These are phyloP conservation scores for Aspiorhynchus laticeps DNA, from an alignment of 2,113 vertebrate species.

Conservation along the genomic window DNA sequence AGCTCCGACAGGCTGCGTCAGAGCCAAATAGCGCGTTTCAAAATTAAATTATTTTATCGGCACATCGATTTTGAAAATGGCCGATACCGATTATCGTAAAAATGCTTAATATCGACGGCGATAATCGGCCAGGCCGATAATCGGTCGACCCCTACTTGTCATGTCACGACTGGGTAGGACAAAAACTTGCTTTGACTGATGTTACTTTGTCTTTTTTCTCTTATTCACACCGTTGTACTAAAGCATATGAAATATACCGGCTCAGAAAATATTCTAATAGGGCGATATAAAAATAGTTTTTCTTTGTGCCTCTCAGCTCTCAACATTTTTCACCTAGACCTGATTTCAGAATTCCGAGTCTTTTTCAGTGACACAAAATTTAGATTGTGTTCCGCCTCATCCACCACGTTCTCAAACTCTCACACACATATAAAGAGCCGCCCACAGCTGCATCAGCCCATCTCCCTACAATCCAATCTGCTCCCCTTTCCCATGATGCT, in stretches of 20 bases:
- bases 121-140: no score
- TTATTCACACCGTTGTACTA: not conserved
- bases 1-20: no score
- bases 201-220: not conserved
- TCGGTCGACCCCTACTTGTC: no score
- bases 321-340: not conserved
- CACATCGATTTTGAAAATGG: no score
- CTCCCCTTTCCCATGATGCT: constrained; percentile 78
- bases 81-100: no score
- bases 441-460: constrained; percentile 74
- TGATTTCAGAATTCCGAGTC: constrained; percentile 42
- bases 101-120: no score
- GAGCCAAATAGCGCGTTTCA: no score
- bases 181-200: not conserved
- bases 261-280: not conserved
- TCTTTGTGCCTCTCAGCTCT: not conserved
- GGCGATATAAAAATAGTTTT: not conserved
- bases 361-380: constrained; percentile 64
- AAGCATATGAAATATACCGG: constrained; percentile 4
- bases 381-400: constrained; percentile 63
- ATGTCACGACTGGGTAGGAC: not conserved
- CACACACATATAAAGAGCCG: constrained; percentile 67
- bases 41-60: no score
- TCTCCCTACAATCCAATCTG: constrained; percentile 75
- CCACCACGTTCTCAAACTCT: constrained; percentile 44